These are phyloP conservation scores for Elachura formosa DNA, from an alignment of 2,113 vertebrate species.

Conservation along the genomic window DNA sequence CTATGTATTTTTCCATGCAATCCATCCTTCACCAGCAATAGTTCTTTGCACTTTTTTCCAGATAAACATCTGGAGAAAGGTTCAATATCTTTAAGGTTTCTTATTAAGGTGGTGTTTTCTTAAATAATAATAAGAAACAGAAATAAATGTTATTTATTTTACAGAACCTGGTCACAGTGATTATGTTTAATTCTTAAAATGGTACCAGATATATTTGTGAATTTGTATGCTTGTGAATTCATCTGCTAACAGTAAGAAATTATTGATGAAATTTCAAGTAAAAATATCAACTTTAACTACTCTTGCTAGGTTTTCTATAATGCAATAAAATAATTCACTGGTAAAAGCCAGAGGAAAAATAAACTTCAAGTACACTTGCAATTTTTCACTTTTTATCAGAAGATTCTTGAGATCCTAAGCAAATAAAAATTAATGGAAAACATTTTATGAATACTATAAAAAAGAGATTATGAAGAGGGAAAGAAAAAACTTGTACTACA, in stretches of 20 bases:
- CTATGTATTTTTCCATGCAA: not conserved
- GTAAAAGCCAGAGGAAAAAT: not conserved
- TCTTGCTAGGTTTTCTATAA: not conserved
- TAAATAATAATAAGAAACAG: not conserved
- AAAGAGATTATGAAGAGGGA: not conserved
- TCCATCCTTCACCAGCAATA: not conserved
- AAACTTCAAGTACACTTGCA: not conserved
- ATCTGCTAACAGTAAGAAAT: not conserved
- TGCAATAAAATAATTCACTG: not conserved
- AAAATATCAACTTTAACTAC: not conserved
- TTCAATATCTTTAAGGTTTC: not conserved
- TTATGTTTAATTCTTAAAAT: not conserved
- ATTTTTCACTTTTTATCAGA: not conserved
- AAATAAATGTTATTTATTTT: not conserved
- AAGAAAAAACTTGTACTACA: not conserved
- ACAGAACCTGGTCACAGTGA: not conserved
- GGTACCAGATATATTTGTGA: not conserved
- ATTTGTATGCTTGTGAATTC: not conserved
- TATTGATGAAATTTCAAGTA: not conserved
- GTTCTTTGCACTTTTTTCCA: not conserved
- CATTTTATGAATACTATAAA: not conserved
- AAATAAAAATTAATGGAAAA: slow-evolving; percentile 6
- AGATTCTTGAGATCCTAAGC: not conserved
- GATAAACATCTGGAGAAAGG: not conserved
- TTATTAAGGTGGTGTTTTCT: not conserved